These are phyloP conservation scores for Hydrotaea cyrtoneurina DNA, from an alignment of 2,888 invertebrate genomes.

Conservation along the genomic window DNA sequence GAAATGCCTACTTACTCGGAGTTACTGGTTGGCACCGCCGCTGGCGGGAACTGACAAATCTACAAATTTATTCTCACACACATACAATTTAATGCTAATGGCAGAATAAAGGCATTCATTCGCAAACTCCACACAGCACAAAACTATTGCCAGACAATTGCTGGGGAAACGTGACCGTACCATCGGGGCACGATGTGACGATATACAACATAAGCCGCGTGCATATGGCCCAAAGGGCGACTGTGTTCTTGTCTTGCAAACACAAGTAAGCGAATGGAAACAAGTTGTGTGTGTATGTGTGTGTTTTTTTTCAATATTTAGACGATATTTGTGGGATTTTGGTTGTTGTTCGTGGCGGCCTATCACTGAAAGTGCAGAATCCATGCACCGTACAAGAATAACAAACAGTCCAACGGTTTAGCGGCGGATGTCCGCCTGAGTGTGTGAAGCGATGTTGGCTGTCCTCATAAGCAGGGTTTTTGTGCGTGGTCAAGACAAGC, in stretches of 20 bases:
- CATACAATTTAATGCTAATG: constrained; percentile 34
- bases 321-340: constrained; percentile 35
- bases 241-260: constrained; percentile 61
- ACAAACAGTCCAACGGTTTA: constrained; percentile 10
- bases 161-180: constrained; percentile 66
- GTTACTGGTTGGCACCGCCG: no score
- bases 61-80: constrained; percentile 34
- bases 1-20: no score
- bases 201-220: constrained; percentile 67
- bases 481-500: constrained; percentile 16
- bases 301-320: constrained; percentile 35
- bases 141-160: constrained; percentile 64
- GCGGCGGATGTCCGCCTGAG: constrained; percentile 35
- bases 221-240: constrained; percentile 63
- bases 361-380: background rate
- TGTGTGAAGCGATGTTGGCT: constrained; percentile 18
- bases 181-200: constrained; percentile 66
- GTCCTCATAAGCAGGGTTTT: constrained; percentile 27
- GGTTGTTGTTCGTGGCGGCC: background rate
- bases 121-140: constrained; percentile 21
- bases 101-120: constrained; percentile 22
- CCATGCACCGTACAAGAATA: background rate
- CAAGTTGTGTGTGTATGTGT: no score
- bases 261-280: constrained; percentile 21
- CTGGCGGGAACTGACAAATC: no score